Evolutionary conservation across 2,797 vertebrate genomes (phyloP).

Genomic region (Typhlichthys subterraneus): DNA sequence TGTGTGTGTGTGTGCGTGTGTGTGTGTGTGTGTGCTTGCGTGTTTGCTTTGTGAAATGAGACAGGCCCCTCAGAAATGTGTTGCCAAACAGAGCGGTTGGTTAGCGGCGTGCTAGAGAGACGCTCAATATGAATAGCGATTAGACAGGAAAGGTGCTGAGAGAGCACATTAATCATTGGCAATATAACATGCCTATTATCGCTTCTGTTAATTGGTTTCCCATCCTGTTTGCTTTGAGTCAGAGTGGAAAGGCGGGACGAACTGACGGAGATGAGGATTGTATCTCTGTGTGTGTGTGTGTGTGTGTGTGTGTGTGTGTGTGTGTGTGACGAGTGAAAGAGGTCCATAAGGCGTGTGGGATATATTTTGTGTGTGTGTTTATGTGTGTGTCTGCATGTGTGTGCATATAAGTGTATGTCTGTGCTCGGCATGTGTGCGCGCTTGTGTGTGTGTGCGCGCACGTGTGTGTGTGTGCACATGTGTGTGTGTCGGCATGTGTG

Average conservation of each 20-base stretch:
- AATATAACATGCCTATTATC: conserved; percentile 31
- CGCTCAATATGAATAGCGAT: conserved; percentile 21
- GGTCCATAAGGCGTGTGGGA: neutral
- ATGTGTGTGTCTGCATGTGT: conserved; percentile 7
- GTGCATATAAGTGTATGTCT: conserved; percentile 10
- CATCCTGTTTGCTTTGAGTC: conserved; percentile 22
- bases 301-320: neutral
- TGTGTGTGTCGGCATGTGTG: neutral
- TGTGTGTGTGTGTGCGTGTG: too few species aligned
- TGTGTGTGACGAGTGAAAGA: neutral
- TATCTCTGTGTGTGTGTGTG: conserved; percentile 3
- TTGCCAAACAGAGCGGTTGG: conserved; percentile 3
- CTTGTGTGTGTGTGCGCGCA: conserved; percentile 6
- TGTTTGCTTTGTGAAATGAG: conserved; percentile 7
- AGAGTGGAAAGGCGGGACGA: conserved; percentile 8
- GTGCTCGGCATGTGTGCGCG: conserved; percentile 1
- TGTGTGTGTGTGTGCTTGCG: conserved; percentile 14
- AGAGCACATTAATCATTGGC: conserved; percentile 25
- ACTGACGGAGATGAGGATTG: conserved; percentile 1
- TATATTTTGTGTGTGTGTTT: neutral
- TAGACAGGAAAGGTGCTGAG: conserved; percentile 9
- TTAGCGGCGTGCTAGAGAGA: neutral
- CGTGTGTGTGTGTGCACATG: neutral
- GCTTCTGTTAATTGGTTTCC: conserved; percentile 22
- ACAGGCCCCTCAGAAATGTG: conserved; percentile 8